phyloP scores from a whole-genome alignment of 2,797 vertebrate genomes.

The Tachyglossus aculeatus region DNA sequence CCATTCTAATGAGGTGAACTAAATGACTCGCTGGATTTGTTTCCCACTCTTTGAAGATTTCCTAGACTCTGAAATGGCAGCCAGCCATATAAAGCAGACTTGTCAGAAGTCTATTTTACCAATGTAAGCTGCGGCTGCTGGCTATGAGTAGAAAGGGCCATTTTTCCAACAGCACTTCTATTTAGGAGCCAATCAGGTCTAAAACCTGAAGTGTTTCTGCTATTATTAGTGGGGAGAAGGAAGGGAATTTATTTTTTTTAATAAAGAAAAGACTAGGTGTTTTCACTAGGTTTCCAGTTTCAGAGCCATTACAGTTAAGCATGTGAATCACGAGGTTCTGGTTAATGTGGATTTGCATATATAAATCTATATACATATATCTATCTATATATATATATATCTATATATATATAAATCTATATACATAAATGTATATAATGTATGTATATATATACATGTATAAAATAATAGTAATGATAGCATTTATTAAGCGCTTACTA shows the following conservation, averaged over 20 bases:
- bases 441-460: too few species aligned
- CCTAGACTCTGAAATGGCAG: conserved; percentile 11
- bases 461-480: too few species aligned
- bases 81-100: conserved; percentile 10
- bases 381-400: background rate
- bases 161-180: conserved; percentile 45
- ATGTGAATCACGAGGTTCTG: background rate
- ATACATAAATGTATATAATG: too few species aligned
- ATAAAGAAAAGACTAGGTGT: conserved; percentile 1
- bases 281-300: conserved; percentile 29
- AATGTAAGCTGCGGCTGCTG: conserved; percentile 27
- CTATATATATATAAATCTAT: background rate
- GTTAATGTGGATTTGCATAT: background rate
- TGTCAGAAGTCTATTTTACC: conserved; percentile 32
- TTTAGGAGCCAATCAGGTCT: conserved; percentile 40
- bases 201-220: conserved; percentile 34
- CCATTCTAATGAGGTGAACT: conserved; percentile 26
- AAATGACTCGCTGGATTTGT: conserved; percentile 3
- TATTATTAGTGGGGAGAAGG: background rate
- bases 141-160: conserved; percentile 30
- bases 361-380: background rate
- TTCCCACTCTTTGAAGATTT: conserved; percentile 12
- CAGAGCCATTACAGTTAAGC: conserved; percentile 14
- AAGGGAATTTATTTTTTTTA: conserved; percentile 28
- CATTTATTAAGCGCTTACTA: too few species aligned